Evolutionary conservation across 2,797 vertebrate genomes (phyloP), one percentile per base, ranked within the genome.

Genomic region (Dallia pectoralis): DNA sequence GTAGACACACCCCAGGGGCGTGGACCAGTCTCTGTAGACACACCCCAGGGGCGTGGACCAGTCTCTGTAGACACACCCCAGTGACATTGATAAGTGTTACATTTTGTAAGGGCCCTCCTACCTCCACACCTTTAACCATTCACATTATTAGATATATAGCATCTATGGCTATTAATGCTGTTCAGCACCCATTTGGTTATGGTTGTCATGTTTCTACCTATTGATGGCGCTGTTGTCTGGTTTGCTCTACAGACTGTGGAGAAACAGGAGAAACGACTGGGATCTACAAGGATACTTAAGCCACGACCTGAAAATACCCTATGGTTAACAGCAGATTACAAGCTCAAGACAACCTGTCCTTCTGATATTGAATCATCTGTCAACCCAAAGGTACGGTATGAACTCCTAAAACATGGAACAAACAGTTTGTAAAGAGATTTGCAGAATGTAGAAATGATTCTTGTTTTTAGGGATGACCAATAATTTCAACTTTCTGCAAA

Each of bases 211-310:
- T 59, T 27, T 19, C 22, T 59, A 59, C 22, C 22, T 12, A 2
- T 22, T 19, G 22, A 25, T 59, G 6, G 36, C n/a, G n/a, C 32
- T 40, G 4, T 71, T 47, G 48, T 19, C 36, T 36, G 36, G 64
- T 11, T 36, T 18, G 11, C 18, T n/a, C 30, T 66, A 40, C 70
- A 86, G 85, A 16, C 6, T n/a, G 68, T 84, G 63, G 64, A 82
- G 11, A 19, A 27, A 14, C 11, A 6, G 0, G 77, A 76, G 53
- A 12, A 73, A 0, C 30, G n/a, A 0, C 0, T 12, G 3, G 36
- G 66, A 22, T 79, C 70, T 0, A 51, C 2, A 22, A 62, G 33
- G 22, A 87, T 85, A 27, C 18, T 0, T 63, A 87, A 83, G 25
- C 73, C 78, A 29, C 30, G 36, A 1, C 83, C 81, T 8, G n/a